Conservation (phyloP, 2,113 vertebrate species). For the Heteronetta atricapilla region DNA sequence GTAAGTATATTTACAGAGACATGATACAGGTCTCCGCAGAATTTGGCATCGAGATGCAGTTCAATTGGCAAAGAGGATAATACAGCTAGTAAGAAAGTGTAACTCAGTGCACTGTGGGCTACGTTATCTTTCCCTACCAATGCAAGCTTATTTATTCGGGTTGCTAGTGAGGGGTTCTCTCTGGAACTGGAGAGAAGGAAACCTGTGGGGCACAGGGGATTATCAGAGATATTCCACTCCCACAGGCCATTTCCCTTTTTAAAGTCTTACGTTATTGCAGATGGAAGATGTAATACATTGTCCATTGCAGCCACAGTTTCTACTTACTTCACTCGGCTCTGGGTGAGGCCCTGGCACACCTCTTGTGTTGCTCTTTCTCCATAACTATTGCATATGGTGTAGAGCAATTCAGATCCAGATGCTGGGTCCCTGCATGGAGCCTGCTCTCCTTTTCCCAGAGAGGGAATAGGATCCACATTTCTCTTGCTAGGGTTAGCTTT, state of each 20-base stretch:
- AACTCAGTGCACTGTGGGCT: not conserved
- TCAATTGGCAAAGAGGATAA: not conserved
- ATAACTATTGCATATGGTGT: not conserved
- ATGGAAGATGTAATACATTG: not conserved
- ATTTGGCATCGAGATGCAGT: not conserved
- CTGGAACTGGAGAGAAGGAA: not conserved
- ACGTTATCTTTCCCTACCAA: not conserved
- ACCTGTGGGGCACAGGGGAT: not conserved
- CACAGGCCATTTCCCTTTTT: not conserved
- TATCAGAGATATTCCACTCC: not conserved
- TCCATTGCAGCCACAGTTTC: not conserved
- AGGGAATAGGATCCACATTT: not conserved
- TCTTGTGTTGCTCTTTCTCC: not conserved
- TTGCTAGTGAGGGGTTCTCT: not conserved
- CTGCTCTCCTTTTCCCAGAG: not conserved
- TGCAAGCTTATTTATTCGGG: not conserved
- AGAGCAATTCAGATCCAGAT: not conserved
- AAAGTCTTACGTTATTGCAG: not conserved
- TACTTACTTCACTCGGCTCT: not conserved
- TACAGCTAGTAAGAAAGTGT: not conserved
- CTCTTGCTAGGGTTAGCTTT: not conserved
- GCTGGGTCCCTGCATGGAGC: not conserved
- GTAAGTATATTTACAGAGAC: not conserved
- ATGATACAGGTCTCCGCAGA: not conserved
- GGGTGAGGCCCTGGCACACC: not conserved